Evolutionary conservation across 2,888 invertebrate species (phyloP).

Genomic region (Dynastes hyllus): DNA sequence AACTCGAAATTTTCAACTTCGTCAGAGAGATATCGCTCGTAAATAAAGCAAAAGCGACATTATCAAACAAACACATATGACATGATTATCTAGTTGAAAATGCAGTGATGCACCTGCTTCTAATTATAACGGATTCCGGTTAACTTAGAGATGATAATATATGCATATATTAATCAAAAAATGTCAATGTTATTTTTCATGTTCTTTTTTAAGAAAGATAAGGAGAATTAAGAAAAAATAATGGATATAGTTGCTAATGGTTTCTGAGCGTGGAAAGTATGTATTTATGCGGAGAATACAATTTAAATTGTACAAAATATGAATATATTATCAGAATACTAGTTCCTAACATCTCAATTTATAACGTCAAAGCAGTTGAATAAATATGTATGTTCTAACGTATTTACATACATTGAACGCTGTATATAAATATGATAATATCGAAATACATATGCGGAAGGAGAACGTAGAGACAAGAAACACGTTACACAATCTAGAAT

Average conservation of each 20-base stretch:
- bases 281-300: too few relatives aligned
- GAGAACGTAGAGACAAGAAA: conserved; percentile 26
- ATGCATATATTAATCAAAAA: not conserved
- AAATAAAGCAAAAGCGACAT: conserved; percentile 14
- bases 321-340: too few relatives aligned
- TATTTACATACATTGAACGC: not conserved
- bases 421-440: conserved; percentile 34
- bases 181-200: too few relatives aligned
- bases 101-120: conserved; percentile 30
- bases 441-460: conserved; percentile 18
- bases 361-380: too few relatives aligned
- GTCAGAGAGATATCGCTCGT: not conserved
- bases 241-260: too few relatives aligned
- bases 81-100: conserved; percentile 32
- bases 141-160: not conserved
- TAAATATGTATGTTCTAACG: too few relatives aligned
- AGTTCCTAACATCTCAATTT: too few relatives aligned
- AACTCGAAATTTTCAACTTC: too few relatives aligned
- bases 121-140: not conserved
- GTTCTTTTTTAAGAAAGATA: too few relatives aligned
- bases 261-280: too few relatives aligned
- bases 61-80: conserved; percentile 38
- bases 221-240: too few relatives aligned
- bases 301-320: too few relatives aligned
- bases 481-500: conserved; percentile 49